Evolutionary conservation across 2,888 invertebrate genomes (phyloP), one percentile per base, ranked within the genome.

Genomic region (Julus scandinavius): DNA sequence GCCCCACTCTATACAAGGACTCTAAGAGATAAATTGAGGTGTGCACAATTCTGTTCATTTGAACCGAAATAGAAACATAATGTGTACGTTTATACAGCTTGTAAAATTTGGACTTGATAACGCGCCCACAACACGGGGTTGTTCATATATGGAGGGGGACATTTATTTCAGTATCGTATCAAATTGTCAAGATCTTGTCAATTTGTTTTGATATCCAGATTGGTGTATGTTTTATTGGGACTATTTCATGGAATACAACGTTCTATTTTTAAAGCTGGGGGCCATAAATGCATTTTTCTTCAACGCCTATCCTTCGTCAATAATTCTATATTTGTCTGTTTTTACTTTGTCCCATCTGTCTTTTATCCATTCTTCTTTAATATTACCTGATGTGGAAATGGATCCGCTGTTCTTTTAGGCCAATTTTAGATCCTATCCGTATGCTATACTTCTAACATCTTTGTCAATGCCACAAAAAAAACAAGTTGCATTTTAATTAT

Each of bases 31-130:
- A 63, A 63, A 63, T 63, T n/a, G 20, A 63, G 63, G 63, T 63
- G 63, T 63, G 63, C 63, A 63, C 63, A 63, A 63, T 63, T n/a
- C 63, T 9, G 63, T 63, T 63, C 63, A 63, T 63, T 63, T 63
- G 20, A 9, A 63, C 63, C 4, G 20, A 63, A 63, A n/a, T 63
- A 63, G 63, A 63, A n/a, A 15, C 5, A 20, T 63, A 63, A 63
- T 63, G n/a, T 63, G 20, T 63, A 20, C 63, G 63, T 63, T 63
- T 63, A 20, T 20, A 63, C 63, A 63, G 20, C 4, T 63, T 63
- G 63, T 63, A 63, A 63, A 20, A 58, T 58, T 11, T 58, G 58
- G 4, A 15, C 15, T 15, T 58, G 58, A 15, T 29, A 29, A 29
- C 5, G 20, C 20, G 6, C 20, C 20, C 63, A 20, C 63, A 6